A percentile compares a stretch with the other conserved stretches of the same genome.
Evolutionary conservation across 2,888 invertebrate genomes (phyloP).

Genomic region (Coecobrya sp.): DNA sequence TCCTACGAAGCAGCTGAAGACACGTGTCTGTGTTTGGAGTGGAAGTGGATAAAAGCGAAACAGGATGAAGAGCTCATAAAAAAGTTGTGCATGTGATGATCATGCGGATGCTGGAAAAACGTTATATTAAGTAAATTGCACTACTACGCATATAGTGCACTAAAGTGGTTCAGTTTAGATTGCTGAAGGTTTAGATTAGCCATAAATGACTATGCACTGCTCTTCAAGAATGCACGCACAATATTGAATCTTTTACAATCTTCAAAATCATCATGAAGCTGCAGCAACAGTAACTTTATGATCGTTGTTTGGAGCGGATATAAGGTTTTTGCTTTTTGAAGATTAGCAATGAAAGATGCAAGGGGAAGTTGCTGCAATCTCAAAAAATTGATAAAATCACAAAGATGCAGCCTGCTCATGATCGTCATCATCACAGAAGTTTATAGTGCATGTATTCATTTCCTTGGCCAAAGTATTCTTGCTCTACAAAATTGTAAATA

Average conservation of each 20-base stretch:
- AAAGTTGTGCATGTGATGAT: slow-evolving; percentile 1
- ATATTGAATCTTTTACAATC: slow-evolving; percentile 50
- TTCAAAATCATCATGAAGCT: neutral
- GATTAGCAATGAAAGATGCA: neutral
- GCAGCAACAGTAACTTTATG: neutral
- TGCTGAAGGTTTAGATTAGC: neutral
- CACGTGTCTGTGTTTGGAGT: neutral
- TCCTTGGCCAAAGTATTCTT: neutral
- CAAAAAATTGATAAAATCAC: slow-evolving; percentile 13
- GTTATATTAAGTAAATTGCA: slow-evolving; percentile 40
- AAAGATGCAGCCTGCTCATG: neutral
- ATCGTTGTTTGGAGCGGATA: neutral
- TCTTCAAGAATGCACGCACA: neutral
- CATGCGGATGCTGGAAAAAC: slow-evolving; percentile 4
- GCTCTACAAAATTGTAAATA: neutral
- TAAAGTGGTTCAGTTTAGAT: neutral
- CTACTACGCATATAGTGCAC: neutral
- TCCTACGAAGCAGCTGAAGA: neutral
- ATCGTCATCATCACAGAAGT: neutral
- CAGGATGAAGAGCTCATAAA: slow-evolving; percentile 47
- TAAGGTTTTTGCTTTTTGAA: neutral
- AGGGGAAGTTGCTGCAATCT: slow-evolving; percentile 18
- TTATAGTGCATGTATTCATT: neutral
- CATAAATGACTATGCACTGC: slow-evolving; percentile 2
- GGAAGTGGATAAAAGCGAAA: slow-evolving; percentile 23